These are phyloP conservation scores for Drosophila hydei DNA, from an alignment of 1,140 invertebrate species.

Conservation along the genomic window DNA sequence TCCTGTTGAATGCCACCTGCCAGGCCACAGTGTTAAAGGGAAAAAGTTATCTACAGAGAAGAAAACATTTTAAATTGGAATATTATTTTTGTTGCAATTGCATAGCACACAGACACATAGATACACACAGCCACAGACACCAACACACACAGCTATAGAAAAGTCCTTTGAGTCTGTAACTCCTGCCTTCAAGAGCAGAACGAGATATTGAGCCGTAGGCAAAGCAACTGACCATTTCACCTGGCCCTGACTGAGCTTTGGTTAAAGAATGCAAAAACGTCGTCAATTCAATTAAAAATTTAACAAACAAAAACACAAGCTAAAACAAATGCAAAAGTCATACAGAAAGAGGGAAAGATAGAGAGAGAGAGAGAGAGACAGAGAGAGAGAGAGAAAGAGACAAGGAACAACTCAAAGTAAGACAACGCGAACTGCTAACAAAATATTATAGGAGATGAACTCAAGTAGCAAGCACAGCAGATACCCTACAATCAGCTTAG, in stretches of 20 bases:
- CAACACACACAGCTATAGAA: conserved; percentile 10
- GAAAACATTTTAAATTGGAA: conserved; percentile 1
- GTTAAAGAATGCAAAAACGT: conserved; percentile 56
- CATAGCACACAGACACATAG: background rate
- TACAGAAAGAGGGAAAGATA: background rate
- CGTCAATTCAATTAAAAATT: conserved; percentile 78
- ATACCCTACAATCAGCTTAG: background rate
- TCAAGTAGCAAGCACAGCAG: background rate
- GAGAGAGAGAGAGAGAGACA: no score
- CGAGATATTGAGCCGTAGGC: background rate
- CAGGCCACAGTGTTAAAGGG: background rate
- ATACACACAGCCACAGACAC: conserved; percentile 4
- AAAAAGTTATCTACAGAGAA: background rate
- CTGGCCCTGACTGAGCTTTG: background rate
- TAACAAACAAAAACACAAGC: conserved; percentile 53
- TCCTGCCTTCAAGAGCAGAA: background rate
- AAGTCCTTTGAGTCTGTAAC: no score
- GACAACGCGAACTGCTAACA: conserved; percentile 37
- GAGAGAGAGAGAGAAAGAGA: background rate
- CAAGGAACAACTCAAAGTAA: conserved; percentile 60
- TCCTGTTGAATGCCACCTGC: background rate
- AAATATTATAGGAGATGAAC: background rate
- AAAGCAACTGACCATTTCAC: background rate
- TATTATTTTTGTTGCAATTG: background rate
- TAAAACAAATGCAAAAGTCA: conserved; percentile 28